Percentiles rank a stretch among this genome's conserved stretches.
Conservation (phyloP, 2,888 invertebrate genomes). For the Nemurella pictetii region DNA sequence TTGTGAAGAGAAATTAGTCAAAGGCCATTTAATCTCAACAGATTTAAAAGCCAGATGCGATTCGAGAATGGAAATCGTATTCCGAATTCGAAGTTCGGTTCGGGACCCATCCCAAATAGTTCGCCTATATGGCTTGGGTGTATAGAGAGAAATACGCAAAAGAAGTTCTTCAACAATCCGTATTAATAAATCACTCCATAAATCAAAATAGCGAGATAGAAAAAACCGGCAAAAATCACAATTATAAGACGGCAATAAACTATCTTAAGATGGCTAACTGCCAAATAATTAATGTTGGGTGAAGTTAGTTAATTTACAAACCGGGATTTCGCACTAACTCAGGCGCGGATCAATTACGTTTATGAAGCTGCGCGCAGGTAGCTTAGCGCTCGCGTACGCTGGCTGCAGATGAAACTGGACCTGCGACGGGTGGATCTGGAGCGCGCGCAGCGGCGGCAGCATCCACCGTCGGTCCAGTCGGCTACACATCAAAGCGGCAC, state of each 20-base stretch:
- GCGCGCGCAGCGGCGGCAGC: no score
- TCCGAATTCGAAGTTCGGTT: not conserved
- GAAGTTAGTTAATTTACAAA: slow-evolving; percentile 23
- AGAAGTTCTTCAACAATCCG: not conserved
- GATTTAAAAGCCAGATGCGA: not conserved
- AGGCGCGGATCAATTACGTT: slow-evolving; percentile 17
- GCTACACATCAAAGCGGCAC: not conserved
- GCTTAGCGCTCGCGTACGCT: not conserved
- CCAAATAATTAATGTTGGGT: slow-evolving; percentile 28
- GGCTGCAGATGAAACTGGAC: not conserved
- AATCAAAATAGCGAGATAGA: not conserved
- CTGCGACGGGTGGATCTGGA: no score
- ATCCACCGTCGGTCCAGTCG: no score
- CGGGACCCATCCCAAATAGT: not conserved
- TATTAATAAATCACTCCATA: not conserved
- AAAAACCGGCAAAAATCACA: not conserved
- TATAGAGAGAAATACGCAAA: not conserved
- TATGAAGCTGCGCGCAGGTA: slow-evolving; percentile 13
- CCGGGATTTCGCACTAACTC: slow-evolving; percentile 23
- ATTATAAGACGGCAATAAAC: slow-evolving; percentile 5
- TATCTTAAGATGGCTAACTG: slow-evolving; percentile 19
- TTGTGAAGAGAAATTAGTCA: not conserved
- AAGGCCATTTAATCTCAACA: not conserved
- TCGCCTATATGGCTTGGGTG: not conserved
- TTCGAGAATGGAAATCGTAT: not conserved